Evolutionary conservation across 2,113 vertebrate genomes (phyloP).

Genomic region (Stigmatopora nigra): DNA sequence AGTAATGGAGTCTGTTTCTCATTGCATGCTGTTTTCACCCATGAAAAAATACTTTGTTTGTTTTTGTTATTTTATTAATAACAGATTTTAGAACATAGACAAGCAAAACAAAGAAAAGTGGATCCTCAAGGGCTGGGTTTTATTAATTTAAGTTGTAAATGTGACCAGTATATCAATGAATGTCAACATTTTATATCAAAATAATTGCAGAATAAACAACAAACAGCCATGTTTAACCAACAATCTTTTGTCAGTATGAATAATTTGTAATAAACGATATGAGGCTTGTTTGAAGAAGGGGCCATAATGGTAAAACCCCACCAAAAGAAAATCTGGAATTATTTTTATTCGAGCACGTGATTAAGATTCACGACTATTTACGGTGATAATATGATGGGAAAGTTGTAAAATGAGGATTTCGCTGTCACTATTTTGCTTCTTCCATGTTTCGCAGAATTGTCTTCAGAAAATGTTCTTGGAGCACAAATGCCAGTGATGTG

Average conservation of each 20-base stretch:
- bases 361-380: no score
- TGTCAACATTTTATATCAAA: neutral
- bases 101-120: constrained; percentile 7
- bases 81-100: constrained; percentile 45
- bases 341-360: no score
- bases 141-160: neutral
- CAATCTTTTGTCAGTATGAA: neutral
- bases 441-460: no score
- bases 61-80: constrained; percentile 59
- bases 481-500: no score
- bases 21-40: constrained; percentile 64
- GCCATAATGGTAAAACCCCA: no score
- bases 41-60: constrained; percentile 58
- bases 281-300: no score
- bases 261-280: no score
- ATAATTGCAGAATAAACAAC: neutral
- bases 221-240: constrained; percentile 6
- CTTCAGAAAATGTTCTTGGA: no score
- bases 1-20: constrained; percentile 62
- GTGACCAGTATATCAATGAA: neutral
- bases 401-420: no score
- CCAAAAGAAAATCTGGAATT: no score
- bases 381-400: no score
- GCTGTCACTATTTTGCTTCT: no score
- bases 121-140: neutral